phyloP scores from a whole-genome alignment of 1,140 invertebrate genomes.

The Cyrtorhinus lividipennis region DNA sequence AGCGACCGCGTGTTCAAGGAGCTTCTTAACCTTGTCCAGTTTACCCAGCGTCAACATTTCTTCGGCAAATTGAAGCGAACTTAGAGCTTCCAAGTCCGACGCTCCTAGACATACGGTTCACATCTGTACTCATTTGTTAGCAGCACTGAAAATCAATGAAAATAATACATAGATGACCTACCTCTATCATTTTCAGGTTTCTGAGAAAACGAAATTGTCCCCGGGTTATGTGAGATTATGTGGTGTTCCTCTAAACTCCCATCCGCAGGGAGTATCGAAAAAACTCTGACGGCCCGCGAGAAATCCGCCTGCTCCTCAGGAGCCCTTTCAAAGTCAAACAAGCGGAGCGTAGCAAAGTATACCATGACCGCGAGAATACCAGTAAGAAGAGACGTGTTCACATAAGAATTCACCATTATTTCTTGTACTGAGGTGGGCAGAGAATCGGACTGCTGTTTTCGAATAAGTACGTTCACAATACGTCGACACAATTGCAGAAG shows the following conservation, averaged over 20 bases:
- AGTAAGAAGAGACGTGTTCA: background rate
- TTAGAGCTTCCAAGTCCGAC: slow-evolving; percentile 54
- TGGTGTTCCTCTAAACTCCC: background rate
- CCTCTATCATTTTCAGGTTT: background rate
- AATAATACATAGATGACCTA: background rate
- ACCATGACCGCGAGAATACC: background rate
- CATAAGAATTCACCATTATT: background rate
- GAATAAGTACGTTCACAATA: too few relatives aligned
- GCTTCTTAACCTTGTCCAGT: slow-evolving; percentile 67
- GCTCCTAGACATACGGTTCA: slow-evolving; percentile 24
- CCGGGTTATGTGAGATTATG: background rate
- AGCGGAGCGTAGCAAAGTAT: background rate
- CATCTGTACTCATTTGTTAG: background rate
- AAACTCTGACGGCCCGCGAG: background rate
- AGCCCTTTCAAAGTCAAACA: background rate
- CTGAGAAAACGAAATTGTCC: background rate
- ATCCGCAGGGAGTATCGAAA: background rate
- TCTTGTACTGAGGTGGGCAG: too few relatives aligned
- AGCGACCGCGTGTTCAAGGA: slow-evolving; percentile 80
- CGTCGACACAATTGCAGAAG: too few relatives aligned
- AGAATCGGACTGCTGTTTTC: too few relatives aligned
- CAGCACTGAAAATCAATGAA: background rate
- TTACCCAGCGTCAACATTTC: slow-evolving; percentile 72
- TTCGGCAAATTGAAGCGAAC: slow-evolving; percentile 64
- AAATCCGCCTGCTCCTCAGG: background rate